Conservation (phyloP, 2,888 invertebrate species). For the Nipponacmea schrenckii region DNA sequence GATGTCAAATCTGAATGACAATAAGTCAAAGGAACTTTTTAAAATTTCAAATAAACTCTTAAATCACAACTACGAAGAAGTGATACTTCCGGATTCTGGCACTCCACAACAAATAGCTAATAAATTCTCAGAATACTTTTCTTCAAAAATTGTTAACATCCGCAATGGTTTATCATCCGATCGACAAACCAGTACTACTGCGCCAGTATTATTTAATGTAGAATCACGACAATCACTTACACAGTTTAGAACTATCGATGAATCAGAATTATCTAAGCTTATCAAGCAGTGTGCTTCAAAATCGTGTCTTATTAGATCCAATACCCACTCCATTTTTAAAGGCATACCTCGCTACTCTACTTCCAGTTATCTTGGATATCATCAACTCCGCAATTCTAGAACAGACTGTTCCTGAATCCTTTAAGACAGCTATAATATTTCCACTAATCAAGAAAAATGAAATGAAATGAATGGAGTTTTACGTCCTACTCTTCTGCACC, state of each 20-base stretch:
- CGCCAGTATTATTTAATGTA: too few species aligned
- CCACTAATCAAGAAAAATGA: neutral
- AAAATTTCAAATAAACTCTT: neutral
- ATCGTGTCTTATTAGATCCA: neutral
- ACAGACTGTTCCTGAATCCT: neutral
- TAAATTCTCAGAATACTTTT: neutral
- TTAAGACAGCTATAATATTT: too few species aligned
- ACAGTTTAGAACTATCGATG: neutral
- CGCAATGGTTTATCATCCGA: neutral
- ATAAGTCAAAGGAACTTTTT: neutral
- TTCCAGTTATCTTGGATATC: neutral
- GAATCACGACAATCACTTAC: too few species aligned
- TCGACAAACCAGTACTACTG: too few species aligned
- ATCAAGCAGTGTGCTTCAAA: neutral
- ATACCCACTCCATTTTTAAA: neutral
- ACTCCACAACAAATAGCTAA: too few species aligned
- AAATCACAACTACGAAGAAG: neutral
- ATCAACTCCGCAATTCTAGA: neutral
- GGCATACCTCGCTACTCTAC: neutral
- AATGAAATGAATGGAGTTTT: neutral
- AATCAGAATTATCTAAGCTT: neutral
- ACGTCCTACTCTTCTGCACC: neutral
- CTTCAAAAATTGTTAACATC: neutral
- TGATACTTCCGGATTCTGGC: neutral
- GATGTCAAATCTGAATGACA: too few species aligned